Percentiles rank a stretch among this genome's conserved stretches.
Evolutionary conservation across 2,113 vertebrate species (phyloP).

Genomic region (Heteronetta atricapilla): DNA sequence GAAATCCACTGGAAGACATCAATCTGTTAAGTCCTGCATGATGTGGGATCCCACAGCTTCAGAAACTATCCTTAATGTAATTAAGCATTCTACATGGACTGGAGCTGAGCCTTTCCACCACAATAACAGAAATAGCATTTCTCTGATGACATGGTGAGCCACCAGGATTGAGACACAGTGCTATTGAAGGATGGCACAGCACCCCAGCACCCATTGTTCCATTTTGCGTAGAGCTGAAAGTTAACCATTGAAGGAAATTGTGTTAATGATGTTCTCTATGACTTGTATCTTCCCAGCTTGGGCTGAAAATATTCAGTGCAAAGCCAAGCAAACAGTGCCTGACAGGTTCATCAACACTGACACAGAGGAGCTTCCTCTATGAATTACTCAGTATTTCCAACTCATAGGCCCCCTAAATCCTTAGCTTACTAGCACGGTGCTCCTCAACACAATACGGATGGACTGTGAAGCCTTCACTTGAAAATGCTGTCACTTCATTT

Average conservation of each 20-base stretch:
- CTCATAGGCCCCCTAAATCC: neutral
- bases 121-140: accelerated
- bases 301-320: neutral
- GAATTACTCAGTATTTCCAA: neutral
- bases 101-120: neutral
- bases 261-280: neutral
- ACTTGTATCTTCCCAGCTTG: neutral
- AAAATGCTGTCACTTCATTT: neutral
- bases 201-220: neutral
- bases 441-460: neutral
- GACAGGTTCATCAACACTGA: neutral
- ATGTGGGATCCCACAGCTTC: neutral
- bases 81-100: neutral
- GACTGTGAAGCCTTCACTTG: neutral
- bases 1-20: neutral
- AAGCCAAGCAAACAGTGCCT: neutral
- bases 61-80: neutral
- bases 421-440: neutral
- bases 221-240: neutral
- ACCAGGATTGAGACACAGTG: neutral
- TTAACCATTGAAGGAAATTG: neutral
- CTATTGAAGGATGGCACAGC: neutral
- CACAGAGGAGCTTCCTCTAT: neutral
- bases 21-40: neutral
- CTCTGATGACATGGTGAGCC: neutral